These are phyloP conservation scores for Sinocyclocheilus anshuiensis DNA, from an alignment of 2,113 vertebrate genomes.

Conservation along the genomic window DNA sequence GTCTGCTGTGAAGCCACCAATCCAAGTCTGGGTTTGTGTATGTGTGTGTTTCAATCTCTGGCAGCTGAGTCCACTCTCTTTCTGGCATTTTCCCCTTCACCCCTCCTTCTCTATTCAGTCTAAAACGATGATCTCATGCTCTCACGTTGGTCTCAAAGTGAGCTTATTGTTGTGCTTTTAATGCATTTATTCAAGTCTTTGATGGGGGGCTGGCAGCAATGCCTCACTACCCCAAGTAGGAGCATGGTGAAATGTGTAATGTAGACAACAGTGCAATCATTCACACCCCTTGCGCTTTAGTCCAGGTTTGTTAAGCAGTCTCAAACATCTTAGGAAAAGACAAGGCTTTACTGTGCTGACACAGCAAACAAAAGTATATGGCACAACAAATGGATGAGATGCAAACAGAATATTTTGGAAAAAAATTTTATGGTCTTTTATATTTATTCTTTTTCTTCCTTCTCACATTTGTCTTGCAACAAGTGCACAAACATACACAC, in stretches of 20 bases:
- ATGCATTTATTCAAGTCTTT: constrained; percentile 54
- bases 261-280: not conserved
- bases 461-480: not conserved
- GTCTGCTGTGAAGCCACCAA: constrained; percentile 22
- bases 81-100: constrained; percentile 28
- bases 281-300: not conserved
- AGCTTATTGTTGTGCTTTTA: constrained; percentile 54
- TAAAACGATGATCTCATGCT: constrained; percentile 62
- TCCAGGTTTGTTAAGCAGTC: not conserved
- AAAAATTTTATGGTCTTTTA: not conserved
- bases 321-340: not conserved
- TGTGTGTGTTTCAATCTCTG: not conserved
- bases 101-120: constrained; percentile 41
- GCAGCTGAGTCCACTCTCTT: constrained; percentile 46
- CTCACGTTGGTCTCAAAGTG: constrained; percentile 53
- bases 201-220: not conserved
- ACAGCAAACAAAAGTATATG: not conserved
- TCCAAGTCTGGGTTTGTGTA: constrained; percentile 5
- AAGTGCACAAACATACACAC: not conserved
- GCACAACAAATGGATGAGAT: not conserved
- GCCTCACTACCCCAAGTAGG: not conserved
- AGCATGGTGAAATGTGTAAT: constrained; percentile 2
- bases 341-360: not conserved
- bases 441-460: not conserved
- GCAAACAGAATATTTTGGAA: not conserved